Conservation (phyloP, 2,113 vertebrate genomes). For the Gopherus evgoodei region DNA sequence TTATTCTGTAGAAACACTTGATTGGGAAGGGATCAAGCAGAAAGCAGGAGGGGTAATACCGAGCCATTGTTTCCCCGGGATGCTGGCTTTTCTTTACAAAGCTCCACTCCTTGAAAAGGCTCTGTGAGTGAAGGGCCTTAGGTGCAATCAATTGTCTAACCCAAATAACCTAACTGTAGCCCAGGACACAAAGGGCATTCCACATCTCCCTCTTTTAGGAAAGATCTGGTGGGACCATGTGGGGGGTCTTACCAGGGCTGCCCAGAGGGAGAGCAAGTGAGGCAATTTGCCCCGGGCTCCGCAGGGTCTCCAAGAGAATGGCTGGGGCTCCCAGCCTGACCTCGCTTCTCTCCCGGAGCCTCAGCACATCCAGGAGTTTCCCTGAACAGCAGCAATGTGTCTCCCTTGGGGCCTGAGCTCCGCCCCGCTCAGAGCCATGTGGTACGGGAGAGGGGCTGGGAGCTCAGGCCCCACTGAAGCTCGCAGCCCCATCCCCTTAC, state of each 20-base stretch:
- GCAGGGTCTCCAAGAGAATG: no score
- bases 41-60: not conserved
- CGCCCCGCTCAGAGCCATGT: no score
- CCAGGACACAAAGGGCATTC: not conserved
- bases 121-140: not conserved
- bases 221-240: not conserved
- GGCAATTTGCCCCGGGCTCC: no score
- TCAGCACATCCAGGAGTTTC: no score
- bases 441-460: no score
- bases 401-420: no score
- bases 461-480: no score
- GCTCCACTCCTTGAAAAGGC: not conserved
- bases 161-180: not conserved
- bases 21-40: not conserved
- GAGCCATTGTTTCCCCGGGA: not conserved
- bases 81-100: not conserved
- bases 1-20: not conserved
- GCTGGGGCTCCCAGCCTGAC: no score
- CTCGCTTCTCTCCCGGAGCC: no score
- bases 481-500: no score
- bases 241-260: not conserved
- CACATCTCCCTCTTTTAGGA: not conserved
- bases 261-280: no score
- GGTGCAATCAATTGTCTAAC: not conserved
- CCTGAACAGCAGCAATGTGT: no score